These are phyloP conservation scores for Radopholus similis DNA, from an alignment of 1,140 invertebrate genomes.

Conservation along the genomic window DNA sequence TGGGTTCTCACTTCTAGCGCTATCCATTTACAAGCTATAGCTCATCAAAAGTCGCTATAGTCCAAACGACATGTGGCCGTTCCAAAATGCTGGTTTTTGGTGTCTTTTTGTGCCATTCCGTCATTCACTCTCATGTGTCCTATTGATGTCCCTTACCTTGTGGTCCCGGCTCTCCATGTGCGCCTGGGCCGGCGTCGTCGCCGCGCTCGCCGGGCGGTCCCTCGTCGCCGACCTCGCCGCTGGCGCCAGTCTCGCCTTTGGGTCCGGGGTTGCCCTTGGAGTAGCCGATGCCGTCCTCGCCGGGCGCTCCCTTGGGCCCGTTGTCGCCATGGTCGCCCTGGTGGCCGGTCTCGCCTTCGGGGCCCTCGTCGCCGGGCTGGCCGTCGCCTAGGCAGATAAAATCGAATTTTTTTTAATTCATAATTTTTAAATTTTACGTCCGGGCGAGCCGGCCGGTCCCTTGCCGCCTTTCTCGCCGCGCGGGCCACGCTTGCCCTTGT, in stretches of 20 bases:
- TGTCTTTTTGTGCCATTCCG: no score
- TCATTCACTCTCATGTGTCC: no score
- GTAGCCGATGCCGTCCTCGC: constrained; percentile 27
- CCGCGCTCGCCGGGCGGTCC: constrained; percentile 36
- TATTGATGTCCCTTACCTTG: no score
- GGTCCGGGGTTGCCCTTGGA: constrained; percentile 31
- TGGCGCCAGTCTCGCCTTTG: constrained; percentile 33
- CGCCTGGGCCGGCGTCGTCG: constrained; percentile 34
- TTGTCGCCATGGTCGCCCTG: constrained; percentile 23
- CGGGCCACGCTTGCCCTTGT: constrained; percentile 10
- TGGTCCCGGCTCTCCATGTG: no score
- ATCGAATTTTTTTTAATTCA: background rate
- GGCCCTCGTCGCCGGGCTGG: constrained; percentile 24
- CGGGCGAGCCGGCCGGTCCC: constrained; percentile 18
- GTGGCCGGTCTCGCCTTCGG: constrained; percentile 20
- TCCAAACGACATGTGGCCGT: background rate
- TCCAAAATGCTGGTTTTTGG: no score
- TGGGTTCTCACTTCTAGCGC: no score
- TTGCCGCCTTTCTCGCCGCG: constrained; percentile 16
- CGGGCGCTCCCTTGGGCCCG: constrained; percentile 22
- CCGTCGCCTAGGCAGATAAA: no score
- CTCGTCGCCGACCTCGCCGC: constrained; percentile 31
- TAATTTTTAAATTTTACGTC: background rate
- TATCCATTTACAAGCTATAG: no score
- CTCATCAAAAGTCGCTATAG: background rate